A percentile compares a stretch with the other conserved stretches of the same genome.
These are phyloP conservation scores for Nematostella vectensis DNA, from an alignment of 92 coral and sea anemone genomes.

Conservation along the genomic window DNA sequence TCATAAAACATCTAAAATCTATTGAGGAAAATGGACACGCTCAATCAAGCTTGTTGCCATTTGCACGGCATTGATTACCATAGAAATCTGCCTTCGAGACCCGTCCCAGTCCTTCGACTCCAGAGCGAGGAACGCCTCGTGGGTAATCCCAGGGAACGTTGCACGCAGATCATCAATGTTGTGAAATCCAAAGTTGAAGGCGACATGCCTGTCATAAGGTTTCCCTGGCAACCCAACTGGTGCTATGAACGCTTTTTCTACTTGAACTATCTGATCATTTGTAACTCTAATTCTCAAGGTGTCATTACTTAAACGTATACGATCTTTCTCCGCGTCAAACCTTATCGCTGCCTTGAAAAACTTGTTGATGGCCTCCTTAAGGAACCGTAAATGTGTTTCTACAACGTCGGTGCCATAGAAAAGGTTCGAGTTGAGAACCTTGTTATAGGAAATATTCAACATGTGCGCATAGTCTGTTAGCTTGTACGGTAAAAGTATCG, in stretches of 20 bases:
- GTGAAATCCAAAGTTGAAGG: conserved; percentile 72
- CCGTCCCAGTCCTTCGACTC: conserved; percentile 71
- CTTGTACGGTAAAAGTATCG: conserved; percentile 61
- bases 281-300: conserved; percentile 50
- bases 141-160: conserved; percentile 82
- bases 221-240: conserved; percentile 79
- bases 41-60: conserved; percentile 38
- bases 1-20: too few relatives aligned
- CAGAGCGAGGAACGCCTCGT: conserved; percentile 43
- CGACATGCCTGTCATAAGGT: conserved; percentile 67
- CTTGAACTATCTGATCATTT: conserved; percentile 73
- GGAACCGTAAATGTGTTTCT: conserved; percentile 21
- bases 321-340: conserved; percentile 32
- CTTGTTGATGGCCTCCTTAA: conserved; percentile 45
- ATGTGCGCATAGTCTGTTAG: conserved; percentile 52
- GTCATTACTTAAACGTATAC: conserved; percentile 14
- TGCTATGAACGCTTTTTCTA: conserved; percentile 80
- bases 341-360: conserved; percentile 40
- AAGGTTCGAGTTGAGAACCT: conserved; percentile 31
- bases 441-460: conserved; percentile 41
- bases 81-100: conserved; percentile 62
- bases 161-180: conserved; percentile 42
- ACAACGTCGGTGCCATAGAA: conserved; percentile 35
- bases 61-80: conserved; percentile 58
- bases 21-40: neutral